These are phyloP conservation scores for Congeria kusceri DNA, from an alignment of 2,888 invertebrate genomes.

Conservation along the genomic window DNA sequence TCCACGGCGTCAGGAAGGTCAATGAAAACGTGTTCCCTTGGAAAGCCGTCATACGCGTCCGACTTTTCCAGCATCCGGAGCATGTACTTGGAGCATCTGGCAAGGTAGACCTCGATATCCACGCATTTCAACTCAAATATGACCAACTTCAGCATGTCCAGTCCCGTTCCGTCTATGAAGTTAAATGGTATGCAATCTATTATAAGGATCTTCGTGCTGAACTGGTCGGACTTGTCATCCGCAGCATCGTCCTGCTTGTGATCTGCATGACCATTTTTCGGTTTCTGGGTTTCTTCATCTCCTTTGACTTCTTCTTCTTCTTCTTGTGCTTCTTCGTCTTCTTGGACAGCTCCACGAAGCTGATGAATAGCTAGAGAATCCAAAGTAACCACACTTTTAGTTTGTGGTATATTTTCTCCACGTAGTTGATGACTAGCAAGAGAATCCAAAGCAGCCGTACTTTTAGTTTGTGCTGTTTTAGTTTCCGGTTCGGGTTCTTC, in stretches of 20 bases:
- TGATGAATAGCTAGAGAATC: too few relatives aligned
- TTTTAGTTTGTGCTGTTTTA: not conserved
- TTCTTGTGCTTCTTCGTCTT: not conserved
- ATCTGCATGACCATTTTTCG: not conserved
- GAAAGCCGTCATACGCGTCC: conserved; percentile 65
- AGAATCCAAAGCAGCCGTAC: not conserved
- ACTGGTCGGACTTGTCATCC: conserved; percentile 2
- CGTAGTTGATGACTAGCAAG: not conserved
- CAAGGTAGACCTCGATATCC: conserved; percentile 71
- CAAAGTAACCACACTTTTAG: too few relatives aligned
- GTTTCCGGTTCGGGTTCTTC: conserved; percentile 6
- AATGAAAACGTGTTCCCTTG: conserved; percentile 64
- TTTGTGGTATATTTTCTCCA: too few relatives aligned
- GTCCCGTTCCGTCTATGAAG: conserved; percentile 79
- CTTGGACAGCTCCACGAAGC: not conserved
- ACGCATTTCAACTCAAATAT: conserved; percentile 62
- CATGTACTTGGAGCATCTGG: conserved; percentile 67
- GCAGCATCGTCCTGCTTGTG: not conserved
- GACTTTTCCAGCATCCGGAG: conserved; percentile 66
- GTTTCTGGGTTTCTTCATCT: not conserved
- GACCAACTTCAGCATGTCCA: conserved; percentile 73
- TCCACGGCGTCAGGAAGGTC: conserved; percentile 71
- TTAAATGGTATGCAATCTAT: conserved; percentile 80
- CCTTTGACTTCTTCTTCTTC: not conserved
- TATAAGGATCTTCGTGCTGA: conserved; percentile 59